Conservation (phyloP, 2,113 vertebrate genomes). For the Erinaceus europaeus region DNA sequence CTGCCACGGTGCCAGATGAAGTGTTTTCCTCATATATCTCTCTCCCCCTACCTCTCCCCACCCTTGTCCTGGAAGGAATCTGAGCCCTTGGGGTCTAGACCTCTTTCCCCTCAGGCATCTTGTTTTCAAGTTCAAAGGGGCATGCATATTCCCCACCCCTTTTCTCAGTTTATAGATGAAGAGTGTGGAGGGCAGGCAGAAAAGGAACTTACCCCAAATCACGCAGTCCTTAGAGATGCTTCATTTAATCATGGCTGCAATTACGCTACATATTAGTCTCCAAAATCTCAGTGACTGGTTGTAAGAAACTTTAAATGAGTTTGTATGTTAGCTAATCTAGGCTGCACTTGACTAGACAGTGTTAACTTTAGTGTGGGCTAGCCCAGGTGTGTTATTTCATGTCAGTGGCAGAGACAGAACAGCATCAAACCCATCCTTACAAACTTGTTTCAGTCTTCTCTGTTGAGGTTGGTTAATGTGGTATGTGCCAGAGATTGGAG, state of each 20-base stretch:
- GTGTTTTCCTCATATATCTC: background rate
- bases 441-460: background rate
- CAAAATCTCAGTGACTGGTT: background rate
- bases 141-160: background rate
- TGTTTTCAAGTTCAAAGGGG: background rate
- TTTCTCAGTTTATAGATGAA: background rate
- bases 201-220: background rate
- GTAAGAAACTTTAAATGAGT: background rate
- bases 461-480: background rate
- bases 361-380: background rate
- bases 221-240: background rate
- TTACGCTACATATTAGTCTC: background rate
- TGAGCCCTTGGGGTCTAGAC: background rate
- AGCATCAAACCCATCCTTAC: background rate
- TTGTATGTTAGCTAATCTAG: background rate
- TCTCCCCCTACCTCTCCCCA: no score
- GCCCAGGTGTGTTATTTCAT: background rate
- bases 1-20: background rate
- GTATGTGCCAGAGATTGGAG: background rate
- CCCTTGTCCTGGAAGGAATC: background rate
- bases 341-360: background rate
- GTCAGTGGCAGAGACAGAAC: background rate
- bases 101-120: background rate
- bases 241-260: background rate
- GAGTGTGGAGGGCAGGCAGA: background rate